phyloP scores from a whole-genome alignment of 2,113 vertebrate species.

The Lycaon pictus region DNA sequence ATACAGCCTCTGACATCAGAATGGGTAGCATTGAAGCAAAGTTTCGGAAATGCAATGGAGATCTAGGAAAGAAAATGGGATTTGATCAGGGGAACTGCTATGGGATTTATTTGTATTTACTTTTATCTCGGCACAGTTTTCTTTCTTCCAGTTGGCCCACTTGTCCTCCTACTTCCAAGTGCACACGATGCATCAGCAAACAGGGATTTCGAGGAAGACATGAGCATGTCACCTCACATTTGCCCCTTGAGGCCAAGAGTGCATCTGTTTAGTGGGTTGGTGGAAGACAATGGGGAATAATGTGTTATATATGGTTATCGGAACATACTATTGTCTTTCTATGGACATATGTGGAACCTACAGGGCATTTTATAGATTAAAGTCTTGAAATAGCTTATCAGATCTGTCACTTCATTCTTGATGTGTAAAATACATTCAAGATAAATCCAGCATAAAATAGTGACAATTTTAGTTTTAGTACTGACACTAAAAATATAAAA shows the following conservation, averaged over 20 bases:
- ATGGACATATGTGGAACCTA: background rate
- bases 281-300: background rate
- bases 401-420: constrained; percentile 56
- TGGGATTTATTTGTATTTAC: constrained; percentile 13
- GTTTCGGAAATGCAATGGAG: background rate
- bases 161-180: background rate
- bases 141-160: background rate
- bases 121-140: background rate
- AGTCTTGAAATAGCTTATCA: constrained; percentile 45
- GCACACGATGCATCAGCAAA: background rate
- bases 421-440: constrained; percentile 41
- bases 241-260: background rate
- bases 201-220: background rate
- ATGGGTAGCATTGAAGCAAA: constrained; percentile 11
- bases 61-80: background rate
- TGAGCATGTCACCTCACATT: constrained; percentile 51
- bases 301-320: constrained; percentile 49
- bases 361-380: constrained; percentile 42
- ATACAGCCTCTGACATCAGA: background rate
- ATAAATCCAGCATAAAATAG: constrained; percentile 68
- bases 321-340: background rate
- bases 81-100: background rate
- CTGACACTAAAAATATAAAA: constrained; percentile 62
- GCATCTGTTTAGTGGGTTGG: constrained; percentile 50
- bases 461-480: constrained; percentile 37